Conservation (phyloP, 2,888 invertebrate genomes). For the Sphecodes monilicornis region DNA sequence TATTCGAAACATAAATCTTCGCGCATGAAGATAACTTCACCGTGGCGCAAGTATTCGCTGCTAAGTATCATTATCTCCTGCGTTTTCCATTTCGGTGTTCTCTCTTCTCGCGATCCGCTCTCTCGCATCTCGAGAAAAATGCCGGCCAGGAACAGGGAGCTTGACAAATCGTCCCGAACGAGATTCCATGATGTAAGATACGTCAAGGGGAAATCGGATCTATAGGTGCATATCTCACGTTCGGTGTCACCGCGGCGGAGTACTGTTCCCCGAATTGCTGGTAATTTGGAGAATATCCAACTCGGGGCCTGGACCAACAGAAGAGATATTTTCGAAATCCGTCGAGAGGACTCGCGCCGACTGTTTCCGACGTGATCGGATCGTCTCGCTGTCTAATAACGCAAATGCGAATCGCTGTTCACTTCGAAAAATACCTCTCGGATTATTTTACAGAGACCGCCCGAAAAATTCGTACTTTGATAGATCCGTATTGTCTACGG, state of each 20-base stretch:
- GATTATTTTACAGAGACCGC: background rate
- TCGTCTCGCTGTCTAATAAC: background rate
- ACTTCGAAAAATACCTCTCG: background rate
- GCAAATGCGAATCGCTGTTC: background rate
- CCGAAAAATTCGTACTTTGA: background rate
- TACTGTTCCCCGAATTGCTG: slow-evolving; percentile 27
- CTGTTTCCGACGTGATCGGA: background rate
- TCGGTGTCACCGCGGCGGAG: slow-evolving; percentile 24
- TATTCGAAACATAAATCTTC: slow-evolving; percentile 7
- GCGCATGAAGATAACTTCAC: background rate
- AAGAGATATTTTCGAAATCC: slow-evolving; percentile 27
- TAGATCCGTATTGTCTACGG: too few species aligned
- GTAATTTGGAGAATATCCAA: slow-evolving; percentile 44
- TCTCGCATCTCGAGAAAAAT: slow-evolving; percentile 13
- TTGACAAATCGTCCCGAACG: slow-evolving; percentile 40
- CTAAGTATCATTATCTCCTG: background rate
- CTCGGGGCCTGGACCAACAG: background rate
- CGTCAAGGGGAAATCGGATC: slow-evolving; percentile 37
- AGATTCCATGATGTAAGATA: slow-evolving; percentile 32
- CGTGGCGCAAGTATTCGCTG: background rate
- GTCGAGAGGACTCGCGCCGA: background rate
- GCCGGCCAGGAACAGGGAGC: background rate
- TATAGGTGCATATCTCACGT: slow-evolving; percentile 36
- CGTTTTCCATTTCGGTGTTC: slow-evolving; percentile 5
- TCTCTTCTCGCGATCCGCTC: background rate